phyloP scores from a whole-genome alignment of 2,113 vertebrate species.

The Centropus unirufus region DNA sequence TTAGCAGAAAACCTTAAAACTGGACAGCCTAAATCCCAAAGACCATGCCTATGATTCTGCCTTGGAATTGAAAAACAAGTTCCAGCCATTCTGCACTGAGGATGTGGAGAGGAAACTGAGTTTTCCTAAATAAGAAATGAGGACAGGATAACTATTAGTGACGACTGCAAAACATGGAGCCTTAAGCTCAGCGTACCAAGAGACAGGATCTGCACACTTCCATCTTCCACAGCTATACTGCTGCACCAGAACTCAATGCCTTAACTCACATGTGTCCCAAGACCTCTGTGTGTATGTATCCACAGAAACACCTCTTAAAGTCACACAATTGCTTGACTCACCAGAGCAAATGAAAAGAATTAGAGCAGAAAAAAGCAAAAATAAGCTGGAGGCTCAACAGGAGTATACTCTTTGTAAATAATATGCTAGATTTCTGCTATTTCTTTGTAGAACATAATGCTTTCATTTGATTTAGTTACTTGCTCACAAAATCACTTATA shows the following conservation, averaged over 20 bases:
- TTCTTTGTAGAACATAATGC: neutral
- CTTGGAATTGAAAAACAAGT: rapidly evolving
- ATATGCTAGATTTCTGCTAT: neutral
- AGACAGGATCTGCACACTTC: neutral
- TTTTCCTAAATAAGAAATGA: neutral
- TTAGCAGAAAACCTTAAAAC: neutral
- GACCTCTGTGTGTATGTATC: neutral
- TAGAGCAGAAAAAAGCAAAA: neutral
- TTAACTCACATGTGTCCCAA: neutral
- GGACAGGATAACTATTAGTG: neutral
- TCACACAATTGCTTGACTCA: neutral
- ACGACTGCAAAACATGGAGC: rapidly evolving
- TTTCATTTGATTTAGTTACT: neutral
- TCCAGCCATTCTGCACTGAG: neutral
- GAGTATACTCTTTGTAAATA: neutral
- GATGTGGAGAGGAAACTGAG: neutral
- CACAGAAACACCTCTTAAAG: neutral
- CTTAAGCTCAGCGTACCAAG: neutral
- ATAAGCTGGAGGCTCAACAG: neutral
- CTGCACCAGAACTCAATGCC: neutral
- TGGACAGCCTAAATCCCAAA: neutral
- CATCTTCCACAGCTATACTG: neutral
- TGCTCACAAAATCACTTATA: neutral
- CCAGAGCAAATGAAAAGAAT: neutral
- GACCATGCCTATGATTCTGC: rapidly evolving